These are phyloP conservation scores for Xyrauchen texanus DNA, from an alignment of 2,113 vertebrate genomes.

Conservation along the genomic window DNA sequence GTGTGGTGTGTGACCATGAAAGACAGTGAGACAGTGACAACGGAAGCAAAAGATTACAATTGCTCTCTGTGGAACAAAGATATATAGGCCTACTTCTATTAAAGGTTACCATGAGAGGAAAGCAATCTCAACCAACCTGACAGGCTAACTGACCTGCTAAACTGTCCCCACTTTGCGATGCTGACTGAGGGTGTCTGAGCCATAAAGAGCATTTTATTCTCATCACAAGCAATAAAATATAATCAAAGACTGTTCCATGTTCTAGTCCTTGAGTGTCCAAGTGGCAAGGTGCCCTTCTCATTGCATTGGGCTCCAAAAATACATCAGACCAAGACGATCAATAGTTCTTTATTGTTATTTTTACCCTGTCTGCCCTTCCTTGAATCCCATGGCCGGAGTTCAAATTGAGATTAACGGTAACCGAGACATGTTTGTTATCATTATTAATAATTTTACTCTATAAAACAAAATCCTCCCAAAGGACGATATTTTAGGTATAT, in stretches of 20 bases:
- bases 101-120: conserved; percentile 31
- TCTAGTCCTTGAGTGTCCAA: conserved; percentile 21
- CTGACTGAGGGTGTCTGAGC: conserved; percentile 22
- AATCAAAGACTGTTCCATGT: conserved; percentile 25
- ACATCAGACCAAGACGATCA: conserved; percentile 34
- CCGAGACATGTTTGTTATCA: conserved; percentile 18
- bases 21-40: neutral
- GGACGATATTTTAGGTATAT: neutral
- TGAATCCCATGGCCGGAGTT: conserved; percentile 8
- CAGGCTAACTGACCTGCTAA: conserved; percentile 27
- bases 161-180: neutral
- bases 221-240: conserved; percentile 32
- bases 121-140: conserved; percentile 34
- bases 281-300: conserved; percentile 33
- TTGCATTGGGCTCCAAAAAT: conserved; percentile 36
- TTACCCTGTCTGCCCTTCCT: neutral
- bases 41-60: conserved; percentile 22
- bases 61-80: conserved; percentile 22
- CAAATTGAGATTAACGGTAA: conserved; percentile 22
- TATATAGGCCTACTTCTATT: conserved; percentile 16
- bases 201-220: conserved; percentile 3
- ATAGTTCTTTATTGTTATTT: conserved; percentile 42
- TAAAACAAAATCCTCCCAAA: neutral
- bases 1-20: neutral
- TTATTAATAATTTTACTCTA: conserved; percentile 16